A percentile compares a stretch with the other conserved stretches of the same genome.
Evolutionary conservation across 2,888 invertebrate genomes (phyloP).

Genomic region (Eurytoma californica): DNA sequence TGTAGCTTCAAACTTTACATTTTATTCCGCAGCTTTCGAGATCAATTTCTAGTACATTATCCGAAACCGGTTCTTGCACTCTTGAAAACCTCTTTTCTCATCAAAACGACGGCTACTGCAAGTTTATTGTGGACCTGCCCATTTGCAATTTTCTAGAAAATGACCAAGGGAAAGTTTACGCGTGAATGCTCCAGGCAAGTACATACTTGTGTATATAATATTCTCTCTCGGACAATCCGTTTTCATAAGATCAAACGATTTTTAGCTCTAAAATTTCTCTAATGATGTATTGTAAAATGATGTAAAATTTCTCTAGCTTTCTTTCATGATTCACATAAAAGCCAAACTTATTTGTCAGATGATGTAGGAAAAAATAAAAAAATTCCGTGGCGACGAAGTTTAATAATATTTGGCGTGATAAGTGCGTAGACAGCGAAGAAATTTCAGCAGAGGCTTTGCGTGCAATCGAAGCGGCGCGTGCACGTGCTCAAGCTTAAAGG

Average conservation of each 20-base stretch:
- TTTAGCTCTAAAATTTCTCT: slow-evolving; percentile 1
- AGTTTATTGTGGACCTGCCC: not conserved
- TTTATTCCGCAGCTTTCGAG: slow-evolving; percentile 19
- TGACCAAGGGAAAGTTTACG: slow-evolving; percentile 50
- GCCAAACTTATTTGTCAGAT: no score
- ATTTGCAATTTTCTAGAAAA: slow-evolving; percentile 40
- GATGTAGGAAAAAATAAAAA: no score
- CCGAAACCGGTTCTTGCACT: slow-evolving; percentile 37
- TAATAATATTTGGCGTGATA: no score
- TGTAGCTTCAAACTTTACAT: no score
- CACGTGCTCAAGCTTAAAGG: not conserved
- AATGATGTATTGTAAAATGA: not conserved
- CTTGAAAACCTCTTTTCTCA: slow-evolving; percentile 6
- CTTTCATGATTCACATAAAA: no score
- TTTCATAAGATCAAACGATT: not conserved
- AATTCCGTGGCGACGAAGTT: no score
- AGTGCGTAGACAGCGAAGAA: not conserved
- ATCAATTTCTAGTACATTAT: slow-evolving; percentile 17
- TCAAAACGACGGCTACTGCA: slow-evolving; percentile 7
- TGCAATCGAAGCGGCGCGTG: slow-evolving; percentile 20
- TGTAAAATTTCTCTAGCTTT: no score
- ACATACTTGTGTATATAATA: not conserved
- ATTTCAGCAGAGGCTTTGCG: slow-evolving; percentile 25
- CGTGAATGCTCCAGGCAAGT: slow-evolving; percentile 49
- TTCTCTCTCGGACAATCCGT: not conserved